Percentiles rank a stretch among this genome's conserved stretches.
phyloP scores from a whole-genome alignment of 1,140 invertebrate genomes.

The Paralvinella palmiformis region DNA sequence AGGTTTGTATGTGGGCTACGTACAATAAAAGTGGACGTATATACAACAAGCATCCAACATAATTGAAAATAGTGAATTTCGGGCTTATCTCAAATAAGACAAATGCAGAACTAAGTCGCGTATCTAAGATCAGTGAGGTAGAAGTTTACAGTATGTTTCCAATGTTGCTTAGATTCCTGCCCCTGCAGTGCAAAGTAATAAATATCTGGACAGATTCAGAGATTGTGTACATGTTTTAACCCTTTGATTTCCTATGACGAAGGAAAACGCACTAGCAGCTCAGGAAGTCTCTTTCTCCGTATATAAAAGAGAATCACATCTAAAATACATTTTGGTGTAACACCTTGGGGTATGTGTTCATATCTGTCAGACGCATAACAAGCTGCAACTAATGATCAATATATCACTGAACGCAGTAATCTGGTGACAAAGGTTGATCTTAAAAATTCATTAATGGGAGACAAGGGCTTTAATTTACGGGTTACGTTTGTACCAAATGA shows the following conservation, averaged over 20 bases:
- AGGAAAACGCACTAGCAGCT: neutral
- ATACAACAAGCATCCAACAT: no score
- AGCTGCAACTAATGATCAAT: slow-evolving; percentile 7
- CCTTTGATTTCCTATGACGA: slow-evolving; percentile 19
- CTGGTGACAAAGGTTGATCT: neutral
- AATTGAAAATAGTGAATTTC: no score
- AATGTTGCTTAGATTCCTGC: slow-evolving; percentile 1
- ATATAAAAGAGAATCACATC: slow-evolving; percentile 23
- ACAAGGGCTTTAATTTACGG: slow-evolving; percentile 15
- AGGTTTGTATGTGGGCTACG: no score
- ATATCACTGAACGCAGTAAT: slow-evolving; percentile 7
- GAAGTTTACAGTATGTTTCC: slow-evolving; percentile 1
- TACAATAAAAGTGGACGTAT: no score
- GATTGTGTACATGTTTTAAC: no score
- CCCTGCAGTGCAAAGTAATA: slow-evolving; percentile 19
- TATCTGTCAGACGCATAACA: slow-evolving; percentile 10
- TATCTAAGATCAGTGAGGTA: slow-evolving; percentile 7
- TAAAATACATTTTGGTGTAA: slow-evolving; percentile 20
- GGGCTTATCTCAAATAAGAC: no score
- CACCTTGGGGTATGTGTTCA: slow-evolving; percentile 17
- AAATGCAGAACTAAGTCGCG: slow-evolving; percentile 28
- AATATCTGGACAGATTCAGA: no score
- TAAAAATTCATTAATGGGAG: slow-evolving; percentile 1
- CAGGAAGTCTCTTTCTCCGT: slow-evolving; percentile 24
- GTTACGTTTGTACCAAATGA: neutral